Evolutionary conservation across 1,140 invertebrate species (phyloP).

Genomic region (Ceratosolen solmsi): DNA sequence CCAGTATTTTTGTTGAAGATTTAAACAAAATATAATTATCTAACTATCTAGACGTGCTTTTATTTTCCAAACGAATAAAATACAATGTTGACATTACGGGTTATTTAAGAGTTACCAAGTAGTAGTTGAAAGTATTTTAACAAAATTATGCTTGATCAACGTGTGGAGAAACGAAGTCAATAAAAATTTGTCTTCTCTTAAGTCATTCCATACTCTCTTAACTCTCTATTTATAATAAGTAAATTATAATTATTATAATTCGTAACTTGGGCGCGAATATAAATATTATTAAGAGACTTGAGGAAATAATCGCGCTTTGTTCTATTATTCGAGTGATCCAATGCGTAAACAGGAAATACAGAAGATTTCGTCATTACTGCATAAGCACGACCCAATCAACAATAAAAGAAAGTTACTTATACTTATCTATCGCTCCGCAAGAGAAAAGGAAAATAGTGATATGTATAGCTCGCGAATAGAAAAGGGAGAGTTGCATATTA

Average conservation of each 20-base stretch:
- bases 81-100: background rate
- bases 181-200: background rate
- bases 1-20: background rate
- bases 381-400: background rate
- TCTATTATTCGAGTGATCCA: constrained; percentile 11
- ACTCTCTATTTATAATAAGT: background rate
- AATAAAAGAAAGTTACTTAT: background rate
- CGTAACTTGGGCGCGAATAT: background rate
- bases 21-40: background rate
- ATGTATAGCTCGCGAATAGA: background rate
- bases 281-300: background rate
- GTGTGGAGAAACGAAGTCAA: background rate
- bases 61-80: background rate
- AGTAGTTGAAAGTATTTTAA: background rate
- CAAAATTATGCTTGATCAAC: too few relatives aligned
- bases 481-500: background rate
- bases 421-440: background rate
- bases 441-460: constrained; percentile 10
- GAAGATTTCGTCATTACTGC: constrained; percentile 39
- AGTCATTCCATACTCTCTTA: background rate
- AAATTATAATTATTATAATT: constrained; percentile 21
- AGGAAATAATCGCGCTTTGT: constrained; percentile 19
- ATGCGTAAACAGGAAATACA: background rate
- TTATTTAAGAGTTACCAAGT: background rate
- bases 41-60: background rate